phyloP scores from a whole-genome alignment of 92 coral and sea anemone genomes.

The Phymanthus crucifer region DNA sequence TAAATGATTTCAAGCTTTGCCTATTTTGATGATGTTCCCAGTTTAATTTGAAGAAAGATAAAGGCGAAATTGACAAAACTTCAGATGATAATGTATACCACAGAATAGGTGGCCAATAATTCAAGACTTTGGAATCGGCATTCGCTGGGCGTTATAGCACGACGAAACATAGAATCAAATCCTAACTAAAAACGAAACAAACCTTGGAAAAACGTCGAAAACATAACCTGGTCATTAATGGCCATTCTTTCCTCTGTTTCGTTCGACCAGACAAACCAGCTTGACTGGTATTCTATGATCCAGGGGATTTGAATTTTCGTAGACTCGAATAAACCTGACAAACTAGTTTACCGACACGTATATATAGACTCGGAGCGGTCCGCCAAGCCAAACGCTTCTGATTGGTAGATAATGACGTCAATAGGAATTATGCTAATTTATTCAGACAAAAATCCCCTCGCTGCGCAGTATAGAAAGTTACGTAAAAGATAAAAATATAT shows the following conservation, averaged over 20 bases:
- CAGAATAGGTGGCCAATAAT: too few species aligned
- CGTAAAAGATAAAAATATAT: neutral
- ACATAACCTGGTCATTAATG: neutral
- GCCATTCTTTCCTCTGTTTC: neutral
- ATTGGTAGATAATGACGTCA: neutral
- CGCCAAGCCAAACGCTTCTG: neutral
- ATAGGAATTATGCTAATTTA: neutral
- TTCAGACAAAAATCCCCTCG: too few species aligned
- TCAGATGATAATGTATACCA: too few species aligned
- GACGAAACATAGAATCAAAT: neutral
- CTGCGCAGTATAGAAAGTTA: neutral
- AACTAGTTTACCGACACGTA: constrained; percentile 1
- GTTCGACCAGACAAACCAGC: constrained; percentile 22
- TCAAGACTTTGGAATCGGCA: too few species aligned
- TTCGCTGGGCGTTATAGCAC: too few species aligned
- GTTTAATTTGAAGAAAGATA: too few species aligned
- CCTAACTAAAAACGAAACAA: neutral
- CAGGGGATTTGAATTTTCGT: neutral
- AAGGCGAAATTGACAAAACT: too few species aligned
- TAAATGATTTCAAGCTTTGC: too few species aligned
- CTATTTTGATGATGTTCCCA: too few species aligned
- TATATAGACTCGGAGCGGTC: neutral
- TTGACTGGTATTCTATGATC: neutral
- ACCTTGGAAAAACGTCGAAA: neutral
- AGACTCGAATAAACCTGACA: constrained; percentile 12